Conservation (phyloP, 1,140 invertebrate genomes). For the Stegodyphus dumicola region DNA sequence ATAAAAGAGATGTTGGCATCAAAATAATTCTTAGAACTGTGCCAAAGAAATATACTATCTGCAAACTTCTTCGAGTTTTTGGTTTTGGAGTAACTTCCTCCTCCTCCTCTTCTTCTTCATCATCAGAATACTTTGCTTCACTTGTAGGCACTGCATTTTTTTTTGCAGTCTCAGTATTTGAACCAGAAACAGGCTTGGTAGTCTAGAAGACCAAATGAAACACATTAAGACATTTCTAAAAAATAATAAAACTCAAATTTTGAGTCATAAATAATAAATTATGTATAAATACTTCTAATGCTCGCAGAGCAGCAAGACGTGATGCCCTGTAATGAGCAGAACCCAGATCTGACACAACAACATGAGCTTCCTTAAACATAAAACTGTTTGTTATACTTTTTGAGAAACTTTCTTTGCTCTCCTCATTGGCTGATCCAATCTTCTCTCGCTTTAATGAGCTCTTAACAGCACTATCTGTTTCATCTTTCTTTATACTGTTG, state of each 20-base stretch:
- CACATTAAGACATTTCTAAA: too few relatives aligned
- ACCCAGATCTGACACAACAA: background rate
- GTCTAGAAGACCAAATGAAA: too few relatives aligned
- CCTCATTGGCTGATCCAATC: conserved; percentile 1
- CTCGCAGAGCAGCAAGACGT: background rate
- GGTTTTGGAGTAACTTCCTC: background rate
- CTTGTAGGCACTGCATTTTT: background rate
- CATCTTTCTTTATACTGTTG: conserved; percentile 32
- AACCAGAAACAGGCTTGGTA: background rate
- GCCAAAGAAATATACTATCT: conserved; percentile 2
- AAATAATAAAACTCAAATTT: too few relatives aligned
- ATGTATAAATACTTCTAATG: too few relatives aligned
- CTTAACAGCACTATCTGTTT: conserved; percentile 1
- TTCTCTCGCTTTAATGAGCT: conserved; percentile 9
- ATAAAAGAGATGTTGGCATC: conserved; percentile 13
- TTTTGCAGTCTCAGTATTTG: background rate
- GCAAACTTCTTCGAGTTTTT: background rate
- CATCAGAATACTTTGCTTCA: conserved; percentile 46
- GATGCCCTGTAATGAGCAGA: background rate
- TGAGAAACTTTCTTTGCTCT: background rate
- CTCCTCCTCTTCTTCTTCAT: conserved; percentile 28
- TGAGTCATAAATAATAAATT: too few relatives aligned
- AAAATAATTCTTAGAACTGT: conserved; percentile 11
- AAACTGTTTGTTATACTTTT: background rate
- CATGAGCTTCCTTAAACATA: background rate